Evolutionary conservation across 2,797 vertebrate genomes (phyloP).

Genomic region (Myioborus miniatus): DNA sequence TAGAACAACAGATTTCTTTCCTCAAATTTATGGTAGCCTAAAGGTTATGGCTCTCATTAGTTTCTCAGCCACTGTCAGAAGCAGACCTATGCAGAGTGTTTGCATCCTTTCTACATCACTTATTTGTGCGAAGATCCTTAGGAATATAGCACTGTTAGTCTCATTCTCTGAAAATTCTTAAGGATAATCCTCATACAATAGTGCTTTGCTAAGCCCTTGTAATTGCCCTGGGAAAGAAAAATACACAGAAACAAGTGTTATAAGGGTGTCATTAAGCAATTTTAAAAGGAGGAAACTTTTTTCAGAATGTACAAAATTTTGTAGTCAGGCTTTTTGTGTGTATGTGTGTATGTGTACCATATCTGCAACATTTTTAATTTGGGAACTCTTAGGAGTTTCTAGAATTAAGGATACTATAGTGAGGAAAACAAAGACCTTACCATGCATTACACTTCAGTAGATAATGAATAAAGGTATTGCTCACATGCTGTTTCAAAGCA

Average conservation of each 20-base stretch:
- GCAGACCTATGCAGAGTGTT: not conserved
- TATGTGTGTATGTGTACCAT: rapidly evolving
- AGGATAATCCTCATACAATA: not conserved
- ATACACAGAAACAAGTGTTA: rapidly evolving
- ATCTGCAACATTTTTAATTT: not conserved
- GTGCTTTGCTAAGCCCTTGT: not conserved
- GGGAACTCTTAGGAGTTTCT: not conserved
- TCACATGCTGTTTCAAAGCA: not conserved
- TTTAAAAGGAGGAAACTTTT: not conserved
- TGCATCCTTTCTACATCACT: not conserved
- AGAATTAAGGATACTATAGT: not conserved
- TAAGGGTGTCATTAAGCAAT: not conserved
- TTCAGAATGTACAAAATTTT: not conserved
- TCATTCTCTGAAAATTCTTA: not conserved
- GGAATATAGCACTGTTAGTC: not conserved
- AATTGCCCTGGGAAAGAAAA: not conserved
- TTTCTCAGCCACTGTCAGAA: not conserved
- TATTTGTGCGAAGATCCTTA: not conserved
- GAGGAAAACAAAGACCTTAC: not conserved
- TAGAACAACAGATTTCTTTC: not conserved
- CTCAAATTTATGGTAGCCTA: not conserved
- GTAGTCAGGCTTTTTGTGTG: rapidly evolving
- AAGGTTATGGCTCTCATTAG: not conserved
- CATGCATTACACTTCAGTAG: not conserved
- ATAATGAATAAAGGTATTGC: not conserved